Evolutionary conservation across 2,113 vertebrate species (phyloP), one percentile per base, ranked within the genome.

Genomic region (Telmatochromis brachygnathus): DNA sequence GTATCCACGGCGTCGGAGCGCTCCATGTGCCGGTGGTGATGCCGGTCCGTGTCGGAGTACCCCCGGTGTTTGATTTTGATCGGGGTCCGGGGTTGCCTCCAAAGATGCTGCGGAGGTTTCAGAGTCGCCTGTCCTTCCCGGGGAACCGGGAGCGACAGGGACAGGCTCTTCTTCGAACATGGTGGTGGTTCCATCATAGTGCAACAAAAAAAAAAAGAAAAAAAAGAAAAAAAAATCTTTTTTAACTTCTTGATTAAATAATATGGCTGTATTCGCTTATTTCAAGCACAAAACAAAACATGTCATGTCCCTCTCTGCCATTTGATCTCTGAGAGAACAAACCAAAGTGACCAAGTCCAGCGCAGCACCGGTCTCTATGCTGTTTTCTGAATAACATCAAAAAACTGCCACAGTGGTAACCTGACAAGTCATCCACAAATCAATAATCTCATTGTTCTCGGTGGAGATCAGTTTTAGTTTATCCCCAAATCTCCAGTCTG

Each of bases 1-100:
- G 97, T 97, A 93, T 99, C 98, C 96, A 99, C 96, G 91, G 98
- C 98, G 91, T 99, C 97, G 2, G 98, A 97, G 84, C 98, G 97
- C 92, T 99, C 98, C 84, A 99, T 99, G 93, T 97, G 97, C 93
- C 97, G 97, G 93, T 97, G 93, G 87, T 96, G 94, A 60, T 96
- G 96, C 87, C 97, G 96, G 94, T 98, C 97, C 6, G 97, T 97
- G 94, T 97, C 97, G 79, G 97, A 97, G 91, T 97, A 97, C 2
- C 97, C 97, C 75, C 97, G 96, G 92, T 94, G 97, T 92, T 97
- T 97, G 95, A 94, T 97, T 82, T 96, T 97, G 96, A 96, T 98
- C 92, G 93, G 98, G 93, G 97, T 99, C 95, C 89, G 97, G 93
- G 98, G 97, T 96, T 98, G 96, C 94, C 98, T 91, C 98, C 98